These are phyloP conservation scores for Coelogynopora nodosa DNA, from an alignment of 2,888 invertebrate species.

Conservation along the genomic window DNA sequence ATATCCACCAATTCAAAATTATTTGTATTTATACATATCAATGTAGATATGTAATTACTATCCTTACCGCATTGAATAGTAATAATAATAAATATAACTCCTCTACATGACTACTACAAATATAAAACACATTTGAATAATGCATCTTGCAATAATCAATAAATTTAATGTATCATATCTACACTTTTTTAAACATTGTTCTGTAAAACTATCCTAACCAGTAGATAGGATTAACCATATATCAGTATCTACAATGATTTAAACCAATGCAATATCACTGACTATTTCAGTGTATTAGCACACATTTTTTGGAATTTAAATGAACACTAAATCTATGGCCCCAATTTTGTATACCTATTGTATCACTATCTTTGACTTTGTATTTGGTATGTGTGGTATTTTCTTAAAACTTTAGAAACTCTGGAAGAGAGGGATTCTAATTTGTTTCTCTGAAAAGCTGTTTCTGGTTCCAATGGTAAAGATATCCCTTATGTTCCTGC, in stretches of 20 bases:
- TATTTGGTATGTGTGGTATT: too few species aligned
- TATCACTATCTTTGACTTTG: too few species aligned
- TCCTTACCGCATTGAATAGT: too few species aligned
- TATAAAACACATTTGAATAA: background rate
- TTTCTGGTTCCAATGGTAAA: background rate
- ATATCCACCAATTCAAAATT: too few species aligned
- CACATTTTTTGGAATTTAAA: too few species aligned
- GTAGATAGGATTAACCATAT: background rate
- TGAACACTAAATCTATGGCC: too few species aligned
- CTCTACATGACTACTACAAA: background rate
- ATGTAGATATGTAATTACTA: too few species aligned
- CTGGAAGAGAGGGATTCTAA: too few species aligned
- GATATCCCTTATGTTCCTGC: background rate
- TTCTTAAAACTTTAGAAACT: too few species aligned
- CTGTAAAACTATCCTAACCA: background rate
- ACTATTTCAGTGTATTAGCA: background rate
- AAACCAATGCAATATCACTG: background rate
- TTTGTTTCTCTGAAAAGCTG: background rate
- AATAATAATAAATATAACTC: too few species aligned
- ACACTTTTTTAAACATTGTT: background rate
- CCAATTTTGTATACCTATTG: too few species aligned
- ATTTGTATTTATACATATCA: too few species aligned
- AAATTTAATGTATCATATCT: background rate
- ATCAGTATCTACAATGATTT: background rate
- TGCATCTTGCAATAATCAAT: background rate